Conservation (phyloP, 2,113 vertebrate species). For the Heteronetta atricapilla region DNA sequence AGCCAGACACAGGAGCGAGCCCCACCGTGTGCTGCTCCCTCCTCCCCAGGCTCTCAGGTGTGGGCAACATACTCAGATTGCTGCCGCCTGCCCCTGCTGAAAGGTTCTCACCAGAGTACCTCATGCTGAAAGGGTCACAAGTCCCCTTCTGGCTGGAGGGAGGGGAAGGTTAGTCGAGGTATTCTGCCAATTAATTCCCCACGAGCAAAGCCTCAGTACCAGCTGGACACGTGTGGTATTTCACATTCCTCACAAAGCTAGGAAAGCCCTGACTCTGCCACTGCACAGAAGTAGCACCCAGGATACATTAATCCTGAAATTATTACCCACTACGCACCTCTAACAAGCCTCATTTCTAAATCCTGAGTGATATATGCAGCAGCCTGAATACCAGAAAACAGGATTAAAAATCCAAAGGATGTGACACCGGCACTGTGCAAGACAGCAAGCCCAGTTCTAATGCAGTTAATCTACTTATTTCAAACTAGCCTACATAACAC, state of each 20-base stretch:
- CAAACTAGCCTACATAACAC: not conserved
- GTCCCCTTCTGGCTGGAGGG: fast-evolving
- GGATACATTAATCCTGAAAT: not conserved
- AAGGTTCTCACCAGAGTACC: not conserved
- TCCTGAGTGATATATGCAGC: fast-evolving
- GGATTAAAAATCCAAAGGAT: not conserved
- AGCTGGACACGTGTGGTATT: not conserved
- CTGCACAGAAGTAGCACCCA: not conserved
- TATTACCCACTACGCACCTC: fast-evolving
- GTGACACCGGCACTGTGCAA: not conserved
- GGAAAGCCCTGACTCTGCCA: fast-evolving
- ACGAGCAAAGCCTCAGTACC: not conserved
- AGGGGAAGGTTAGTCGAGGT: not conserved
- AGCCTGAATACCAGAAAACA: not conserved
- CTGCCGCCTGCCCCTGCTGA: fast-evolving
- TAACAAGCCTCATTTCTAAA: not conserved
- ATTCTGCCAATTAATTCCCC: not conserved
- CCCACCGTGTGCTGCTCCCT: fast-evolving
- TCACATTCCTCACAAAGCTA: not conserved
- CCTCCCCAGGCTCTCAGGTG: fast-evolving
- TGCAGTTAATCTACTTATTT: not conserved
- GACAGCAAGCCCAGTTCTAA: not conserved
- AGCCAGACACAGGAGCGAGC: not conserved
- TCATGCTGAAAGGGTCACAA: fast-evolving
- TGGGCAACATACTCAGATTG: fast-evolving